Evolutionary conservation across 2,797 vertebrate species (phyloP), one percentile per base, ranked within the genome.

Genomic region (Lagocephalus sceleratus): DNA sequence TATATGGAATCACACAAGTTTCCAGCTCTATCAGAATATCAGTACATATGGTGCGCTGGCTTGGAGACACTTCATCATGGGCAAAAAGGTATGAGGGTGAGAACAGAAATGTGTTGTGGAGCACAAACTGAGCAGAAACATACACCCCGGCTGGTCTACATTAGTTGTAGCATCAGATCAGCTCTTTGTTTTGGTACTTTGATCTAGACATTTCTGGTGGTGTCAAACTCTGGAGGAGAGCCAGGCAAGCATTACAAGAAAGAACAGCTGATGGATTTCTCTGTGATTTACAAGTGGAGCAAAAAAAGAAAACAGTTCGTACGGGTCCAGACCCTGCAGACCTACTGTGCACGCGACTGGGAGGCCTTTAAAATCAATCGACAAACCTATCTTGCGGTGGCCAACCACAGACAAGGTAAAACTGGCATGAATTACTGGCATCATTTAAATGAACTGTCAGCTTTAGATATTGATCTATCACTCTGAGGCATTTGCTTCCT

Each of bases 221-320:
- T 98, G 70, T 97, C 97, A 1, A 98, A 98, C 77, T 95, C 92
- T 43, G 92, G 89, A 6, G 62, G 67, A 43, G 57, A 46, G 10
- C 16, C 69, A 52, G 84, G 86, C 23, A 85, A 89, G 38, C 84
- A 73, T 4, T 43, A 57, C 1, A 66, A 47, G 29, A 90, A 88
- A 8, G 87, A 87, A 52, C 42, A 68, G 16, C 88, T 90, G 7
- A 85, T 62, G n/a, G 94, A 98, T 72, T 76, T 89, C 67, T 99
- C 97, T 0, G 92, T 95, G 0, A 95, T 99, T 56, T 99, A 97
- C 87, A 97, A 94, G 62, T 99, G 97, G 97, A 98, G 90, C 78
- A 87, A 54, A 60, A 90, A 85, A 60, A 94, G 91, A 45, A 91
- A 89, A 49, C 90, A 79, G 51, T 99, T 99, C 76, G 46, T 93